Base-by-base conservation (phyloP, 2,113 vertebrate species). In the Clarias batrachus region DNA sequence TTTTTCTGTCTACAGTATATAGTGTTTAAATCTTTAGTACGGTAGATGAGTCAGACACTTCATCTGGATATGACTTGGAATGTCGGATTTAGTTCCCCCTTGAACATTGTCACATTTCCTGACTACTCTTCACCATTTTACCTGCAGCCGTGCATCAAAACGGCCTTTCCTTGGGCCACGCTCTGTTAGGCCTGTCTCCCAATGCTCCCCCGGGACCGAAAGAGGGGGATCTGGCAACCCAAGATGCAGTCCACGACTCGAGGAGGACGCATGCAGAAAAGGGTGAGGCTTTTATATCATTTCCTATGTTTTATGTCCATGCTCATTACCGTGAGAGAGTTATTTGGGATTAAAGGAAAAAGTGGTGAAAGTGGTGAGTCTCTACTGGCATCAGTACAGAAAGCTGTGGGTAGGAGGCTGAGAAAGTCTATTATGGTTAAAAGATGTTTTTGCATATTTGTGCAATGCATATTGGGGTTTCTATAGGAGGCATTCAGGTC, bases 231-330 rank as follows among this genome's bases (percentile, higher is more conserved):
- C 92, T 96, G 92, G 95, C 97, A 89, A 95, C 96, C 86, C 95
- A 97, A 87, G 97, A 98, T 3, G 94, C 96, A 89, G 95, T 96
- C 68, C 97, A 97, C 88, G 97, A 99, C 83, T 93, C 94, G 62
- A 98, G 97, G 95, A 96, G 96, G 93, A 95, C 94, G 89, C 96
- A 97, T 90, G 90, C 93, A 92, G 97, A 98, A 88, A 98, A 96
- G 97, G 97, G 97, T 98, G 94, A 94, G 79, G 62, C 19, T 17
- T 54, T 27, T 54, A n/a, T 14, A 37, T 41, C 70, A 2, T 27
- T 83, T 70, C 77, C 59, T 52, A 77, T 16, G 21, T 25, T 48
- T 52, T 52, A 74, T 76, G 10, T 14, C 9, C 10, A 68, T 66
- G 0, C 65, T 66, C 11, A 66, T 27, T 23, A 80, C 30, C 19